Percentiles rank a stretch among this genome's conserved stretches.
Conservation (phyloP, 2,797 vertebrate species). For the Eleutherodactylus coqui region DNA sequence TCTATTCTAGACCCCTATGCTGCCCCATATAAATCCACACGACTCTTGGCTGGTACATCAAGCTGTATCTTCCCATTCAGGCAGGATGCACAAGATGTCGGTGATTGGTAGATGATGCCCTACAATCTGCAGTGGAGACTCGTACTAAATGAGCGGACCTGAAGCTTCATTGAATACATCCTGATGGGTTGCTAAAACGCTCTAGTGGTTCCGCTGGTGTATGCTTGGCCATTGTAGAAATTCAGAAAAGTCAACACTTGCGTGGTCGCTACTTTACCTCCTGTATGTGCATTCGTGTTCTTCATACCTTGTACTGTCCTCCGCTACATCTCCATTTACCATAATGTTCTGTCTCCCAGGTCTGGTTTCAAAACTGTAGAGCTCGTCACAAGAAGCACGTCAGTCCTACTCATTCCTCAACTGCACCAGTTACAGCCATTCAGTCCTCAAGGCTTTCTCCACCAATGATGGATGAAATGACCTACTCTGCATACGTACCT, state of each 20-base stretch:
- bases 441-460: slow-evolving; percentile 85
- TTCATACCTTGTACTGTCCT: neutral
- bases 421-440: slow-evolving; percentile 80
- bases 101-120: too few relatives aligned
- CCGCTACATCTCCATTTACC: neutral
- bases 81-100: too few relatives aligned
- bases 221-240: neutral
- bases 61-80: too few relatives aligned
- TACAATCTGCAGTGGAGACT: too few relatives aligned
- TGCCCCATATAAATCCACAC: too few relatives aligned
- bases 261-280: neutral
- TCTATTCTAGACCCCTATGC: too few relatives aligned
- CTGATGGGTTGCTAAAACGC: too few relatives aligned
- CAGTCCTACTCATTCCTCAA: slow-evolving; percentile 86
- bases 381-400: slow-evolving; percentile 97
- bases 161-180: too few relatives aligned
- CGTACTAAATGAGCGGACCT: too few relatives aligned
- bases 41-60: too few relatives aligned
- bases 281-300: neutral
- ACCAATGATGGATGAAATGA: slow-evolving; percentile 88
- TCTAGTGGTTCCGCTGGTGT: too few relatives aligned
- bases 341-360: slow-evolving; percentile 73
- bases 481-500: slow-evolving; percentile 87
- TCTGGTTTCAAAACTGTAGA: slow-evolving; percentile 98
- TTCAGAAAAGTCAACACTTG: neutral